These are phyloP conservation scores for Andinoacara biseriatus DNA, from an alignment of 2,113 vertebrate species.

Conservation along the genomic window DNA sequence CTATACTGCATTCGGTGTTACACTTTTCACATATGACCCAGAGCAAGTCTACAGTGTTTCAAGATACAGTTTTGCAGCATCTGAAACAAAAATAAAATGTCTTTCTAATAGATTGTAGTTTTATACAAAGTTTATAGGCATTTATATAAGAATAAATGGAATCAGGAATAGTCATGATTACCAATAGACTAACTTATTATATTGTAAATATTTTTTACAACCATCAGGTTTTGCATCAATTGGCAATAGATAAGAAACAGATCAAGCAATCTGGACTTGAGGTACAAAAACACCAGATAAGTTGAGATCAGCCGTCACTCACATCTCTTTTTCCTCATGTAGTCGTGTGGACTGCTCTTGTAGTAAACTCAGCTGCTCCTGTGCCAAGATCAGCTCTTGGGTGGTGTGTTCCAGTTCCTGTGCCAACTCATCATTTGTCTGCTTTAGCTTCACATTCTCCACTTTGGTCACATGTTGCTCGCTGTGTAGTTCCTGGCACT, in stretches of 20 bases:
- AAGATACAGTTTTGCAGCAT: background rate
- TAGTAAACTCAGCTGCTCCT: slow-evolving; percentile 86
- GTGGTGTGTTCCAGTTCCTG: slow-evolving; percentile 85
- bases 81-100: background rate
- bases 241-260: background rate
- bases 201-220: background rate
- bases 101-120: background rate
- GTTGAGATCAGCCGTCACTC: slow-evolving; percentile 52
- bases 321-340: slow-evolving; percentile 91
- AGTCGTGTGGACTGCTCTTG: slow-evolving; percentile 84
- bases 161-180: background rate
- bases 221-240: background rate
- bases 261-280: background rate
- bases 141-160: background rate
- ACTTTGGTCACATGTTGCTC: slow-evolving; percentile 86
- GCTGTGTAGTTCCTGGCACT: slow-evolving; percentile 86
- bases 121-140: too few species aligned
- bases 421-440: slow-evolving; percentile 87
- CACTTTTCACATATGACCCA: background rate
- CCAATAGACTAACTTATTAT: background rate
- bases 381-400: slow-evolving; percentile 81
- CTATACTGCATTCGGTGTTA: background rate
- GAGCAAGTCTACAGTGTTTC: background rate
- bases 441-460: slow-evolving; percentile 89
- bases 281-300: background rate